These are phyloP conservation scores for Dichetophora obliterata DNA, from an alignment of 2,888 invertebrate species.

Conservation along the genomic window DNA sequence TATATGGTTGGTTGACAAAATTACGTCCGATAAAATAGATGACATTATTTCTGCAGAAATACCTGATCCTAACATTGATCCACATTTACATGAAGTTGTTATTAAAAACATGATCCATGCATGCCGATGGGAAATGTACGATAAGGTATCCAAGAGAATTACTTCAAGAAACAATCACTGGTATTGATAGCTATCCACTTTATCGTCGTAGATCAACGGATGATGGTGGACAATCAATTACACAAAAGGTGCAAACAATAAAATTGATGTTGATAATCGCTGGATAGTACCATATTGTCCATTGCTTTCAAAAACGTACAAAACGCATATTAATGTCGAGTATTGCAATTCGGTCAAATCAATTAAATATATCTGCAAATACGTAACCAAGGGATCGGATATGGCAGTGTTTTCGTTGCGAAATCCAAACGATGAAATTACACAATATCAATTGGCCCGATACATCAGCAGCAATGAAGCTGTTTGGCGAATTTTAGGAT, in stretches of 20 bases:
- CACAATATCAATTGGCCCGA: slow-evolving; percentile 61
- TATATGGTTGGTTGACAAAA: too few relatives aligned
- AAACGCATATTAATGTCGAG: slow-evolving; percentile 67
- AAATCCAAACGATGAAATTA: too few relatives aligned
- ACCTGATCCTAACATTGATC: too few relatives aligned
- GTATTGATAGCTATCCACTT: slow-evolving; percentile 40
- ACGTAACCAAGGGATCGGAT: too few relatives aligned
- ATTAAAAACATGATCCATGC: too few relatives aligned
- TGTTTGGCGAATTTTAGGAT: slow-evolving; percentile 49
- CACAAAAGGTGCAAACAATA: background rate
- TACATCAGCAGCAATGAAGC: slow-evolving; percentile 56
- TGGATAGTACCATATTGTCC: slow-evolving; percentile 61
- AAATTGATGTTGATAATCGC: slow-evolving; percentile 54
- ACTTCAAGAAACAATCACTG: slow-evolving; percentile 39
- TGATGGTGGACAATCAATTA: slow-evolving; percentile 29
- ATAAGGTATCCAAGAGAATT: slow-evolving; percentile 47
- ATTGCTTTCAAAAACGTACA: slow-evolving; percentile 55
- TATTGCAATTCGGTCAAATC: slow-evolving; percentile 67
- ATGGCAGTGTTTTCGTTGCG: too few relatives aligned
- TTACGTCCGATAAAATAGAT: too few relatives aligned
- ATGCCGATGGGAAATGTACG: slow-evolving; percentile 46
- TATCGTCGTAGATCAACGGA: slow-evolving; percentile 41
- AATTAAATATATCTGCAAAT: too few relatives aligned
- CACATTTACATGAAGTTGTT: too few relatives aligned
- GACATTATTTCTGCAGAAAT: too few relatives aligned